Conservation (phyloP, 2,797 vertebrate species). For the Aldrovandia affinis region DNA sequence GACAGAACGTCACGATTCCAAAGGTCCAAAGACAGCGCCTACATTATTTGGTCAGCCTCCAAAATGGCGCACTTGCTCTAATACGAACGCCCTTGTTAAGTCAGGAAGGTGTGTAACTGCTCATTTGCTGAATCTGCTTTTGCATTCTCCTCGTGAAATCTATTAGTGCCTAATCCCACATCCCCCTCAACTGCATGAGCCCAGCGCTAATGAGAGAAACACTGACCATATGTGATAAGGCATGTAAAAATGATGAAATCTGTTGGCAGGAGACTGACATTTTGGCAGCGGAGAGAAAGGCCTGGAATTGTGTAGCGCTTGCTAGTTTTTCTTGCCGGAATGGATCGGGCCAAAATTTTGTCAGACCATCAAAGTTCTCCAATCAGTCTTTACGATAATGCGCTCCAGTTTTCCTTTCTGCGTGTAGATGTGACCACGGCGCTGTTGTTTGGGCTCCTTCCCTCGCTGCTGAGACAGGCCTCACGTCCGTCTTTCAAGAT, state of each 20-base stretch:
- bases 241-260: constrained; percentile 67
- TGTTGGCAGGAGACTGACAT: constrained; percentile 67
- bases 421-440: neutral
- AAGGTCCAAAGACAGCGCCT: neutral
- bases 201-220: constrained; percentile 64
- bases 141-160: neutral
- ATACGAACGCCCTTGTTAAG: neutral
- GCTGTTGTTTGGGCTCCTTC: neutral
- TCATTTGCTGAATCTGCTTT: constrained; percentile 3
- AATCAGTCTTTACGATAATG: constrained; percentile 72
- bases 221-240: constrained; percentile 69
- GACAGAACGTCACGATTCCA: neutral
- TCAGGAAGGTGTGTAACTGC: neutral
- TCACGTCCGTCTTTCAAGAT: constrained; percentile 22
- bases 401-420: constrained; percentile 56
- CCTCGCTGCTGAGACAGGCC: constrained; percentile 24
- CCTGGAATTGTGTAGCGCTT: constrained; percentile 63
- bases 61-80: neutral
- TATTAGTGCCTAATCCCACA: constrained; percentile 48
- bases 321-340: constrained; percentile 72
- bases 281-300: constrained; percentile 67
- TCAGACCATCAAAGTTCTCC: constrained; percentile 67
- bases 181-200: constrained; percentile 43
- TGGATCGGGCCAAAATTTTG: constrained; percentile 65
- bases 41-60: neutral